These are phyloP conservation scores for Silvanus unidentatus DNA, from an alignment of 2,888 invertebrate genomes.

Conservation along the genomic window DNA sequence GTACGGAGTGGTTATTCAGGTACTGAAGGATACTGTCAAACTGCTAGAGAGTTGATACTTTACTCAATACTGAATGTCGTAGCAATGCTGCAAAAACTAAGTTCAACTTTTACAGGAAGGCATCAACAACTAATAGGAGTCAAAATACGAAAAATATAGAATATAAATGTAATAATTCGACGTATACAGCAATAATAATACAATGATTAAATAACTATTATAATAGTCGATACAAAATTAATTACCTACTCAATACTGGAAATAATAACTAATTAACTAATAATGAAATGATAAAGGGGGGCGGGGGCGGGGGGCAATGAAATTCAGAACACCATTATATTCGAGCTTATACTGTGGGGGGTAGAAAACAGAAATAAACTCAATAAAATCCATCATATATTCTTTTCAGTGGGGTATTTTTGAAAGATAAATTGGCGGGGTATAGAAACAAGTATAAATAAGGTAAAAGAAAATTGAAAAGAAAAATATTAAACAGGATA, in stretches of 20 bases:
- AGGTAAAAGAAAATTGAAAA: constrained; percentile 33
- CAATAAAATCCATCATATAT: not conserved
- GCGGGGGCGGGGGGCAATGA: constrained; percentile 24
- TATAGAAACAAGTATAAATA: constrained; percentile 37
- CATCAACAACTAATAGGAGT: constrained; percentile 25
- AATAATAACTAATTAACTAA: constrained; percentile 6
- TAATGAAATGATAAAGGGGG: constrained; percentile 25
- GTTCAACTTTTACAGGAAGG: constrained; percentile 37
- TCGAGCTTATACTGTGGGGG: too few relatives aligned
- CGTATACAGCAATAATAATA: constrained; percentile 1
- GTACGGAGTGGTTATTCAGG: not conserved
- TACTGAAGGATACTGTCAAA: constrained; percentile 6
- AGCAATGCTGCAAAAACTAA: constrained; percentile 37
- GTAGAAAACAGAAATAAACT: too few relatives aligned
- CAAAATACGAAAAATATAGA: not conserved
- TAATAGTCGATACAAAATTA: not conserved
- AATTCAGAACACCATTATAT: too few relatives aligned
- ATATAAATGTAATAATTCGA: not conserved
- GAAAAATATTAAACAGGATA: constrained; percentile 35
- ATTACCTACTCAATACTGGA: constrained; percentile 8
- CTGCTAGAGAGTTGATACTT: constrained; percentile 13
- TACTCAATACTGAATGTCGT: constrained; percentile 22
- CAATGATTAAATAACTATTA: too few relatives aligned
- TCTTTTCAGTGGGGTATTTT: constrained; percentile 21
- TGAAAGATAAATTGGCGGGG: constrained; percentile 22